Conservation (phyloP, 1,140 invertebrate genomes). For the Bombus turneri region DNA sequence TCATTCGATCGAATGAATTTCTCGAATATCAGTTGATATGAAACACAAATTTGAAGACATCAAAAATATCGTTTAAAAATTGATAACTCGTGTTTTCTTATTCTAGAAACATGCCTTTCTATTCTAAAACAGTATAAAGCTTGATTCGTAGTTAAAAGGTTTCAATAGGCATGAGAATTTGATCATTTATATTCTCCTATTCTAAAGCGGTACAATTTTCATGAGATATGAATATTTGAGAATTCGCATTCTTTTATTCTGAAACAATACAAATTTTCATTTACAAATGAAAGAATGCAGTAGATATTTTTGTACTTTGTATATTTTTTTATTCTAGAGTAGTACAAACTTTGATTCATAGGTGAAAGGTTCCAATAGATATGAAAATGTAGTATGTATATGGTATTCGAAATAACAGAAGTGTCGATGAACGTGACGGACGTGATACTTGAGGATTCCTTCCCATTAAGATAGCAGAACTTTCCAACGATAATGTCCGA, state of each 20-base stretch:
- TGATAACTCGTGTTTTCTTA: too few species aligned
- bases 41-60: not conserved
- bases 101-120: not conserved
- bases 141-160: not conserved
- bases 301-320: not conserved
- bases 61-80: not conserved
- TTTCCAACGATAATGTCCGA: slow-evolving; percentile 28
- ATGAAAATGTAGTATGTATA: not conserved
- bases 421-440: not conserved
- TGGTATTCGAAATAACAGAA: not conserved
- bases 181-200: not conserved
- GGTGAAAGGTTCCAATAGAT: not conserved
- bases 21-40: not conserved
- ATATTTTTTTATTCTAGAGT: not conserved
- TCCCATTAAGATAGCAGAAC: not conserved
- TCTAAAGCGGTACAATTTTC: not conserved
- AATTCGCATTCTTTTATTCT: not conserved
- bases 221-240: too few species aligned
- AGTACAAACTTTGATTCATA: not conserved
- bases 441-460: not conserved
- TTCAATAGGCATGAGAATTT: too few species aligned
- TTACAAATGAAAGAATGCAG: not conserved
- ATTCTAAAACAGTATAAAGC: not conserved
- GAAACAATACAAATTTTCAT: not conserved
- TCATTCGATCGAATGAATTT: not conserved